Conservation (phyloP, 1,140 invertebrate species). For the Diprion similis region DNA sequence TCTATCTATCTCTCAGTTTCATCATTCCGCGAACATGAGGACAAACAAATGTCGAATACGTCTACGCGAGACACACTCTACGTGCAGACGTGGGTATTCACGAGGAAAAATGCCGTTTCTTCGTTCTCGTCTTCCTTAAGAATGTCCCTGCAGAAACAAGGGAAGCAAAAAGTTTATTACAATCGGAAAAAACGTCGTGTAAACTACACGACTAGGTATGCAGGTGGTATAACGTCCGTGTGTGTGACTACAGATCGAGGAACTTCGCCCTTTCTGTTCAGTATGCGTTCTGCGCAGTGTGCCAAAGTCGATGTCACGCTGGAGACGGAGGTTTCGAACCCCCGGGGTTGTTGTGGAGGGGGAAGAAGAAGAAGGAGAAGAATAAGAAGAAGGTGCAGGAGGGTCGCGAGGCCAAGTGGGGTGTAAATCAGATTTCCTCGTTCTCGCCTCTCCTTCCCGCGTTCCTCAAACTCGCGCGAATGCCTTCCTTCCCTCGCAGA, state of each 20-base stretch:
- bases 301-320: slow-evolving; percentile 48
- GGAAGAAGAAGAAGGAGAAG: background rate
- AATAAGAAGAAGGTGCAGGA: slow-evolving; percentile 8
- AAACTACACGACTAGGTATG: too few relatives aligned
- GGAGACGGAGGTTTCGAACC: slow-evolving; percentile 29
- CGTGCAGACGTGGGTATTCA: background rate
- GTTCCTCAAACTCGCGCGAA: slow-evolving; percentile 37
- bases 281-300: slow-evolving; percentile 50
- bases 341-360: background rate
- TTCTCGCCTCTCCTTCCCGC: slow-evolving; percentile 55
- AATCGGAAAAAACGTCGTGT: too few relatives aligned
- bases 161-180: too few relatives aligned
- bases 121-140: too few relatives aligned
- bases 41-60: background rate
- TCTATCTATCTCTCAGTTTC: slow-evolving; percentile 21
- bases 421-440: slow-evolving; percentile 62
- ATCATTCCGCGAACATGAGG: slow-evolving; percentile 12
- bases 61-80: background rate
- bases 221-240: too few relatives aligned
- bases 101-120: too few relatives aligned
- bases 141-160: too few relatives aligned
- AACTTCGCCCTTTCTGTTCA: slow-evolving; percentile 19
- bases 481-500: slow-evolving; percentile 30
- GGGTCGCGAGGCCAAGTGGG: slow-evolving; percentile 36
- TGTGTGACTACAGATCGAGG: too few relatives aligned